phyloP scores from a whole-genome alignment of 2,797 vertebrate species.

The Epinephelus malabaricus region DNA sequence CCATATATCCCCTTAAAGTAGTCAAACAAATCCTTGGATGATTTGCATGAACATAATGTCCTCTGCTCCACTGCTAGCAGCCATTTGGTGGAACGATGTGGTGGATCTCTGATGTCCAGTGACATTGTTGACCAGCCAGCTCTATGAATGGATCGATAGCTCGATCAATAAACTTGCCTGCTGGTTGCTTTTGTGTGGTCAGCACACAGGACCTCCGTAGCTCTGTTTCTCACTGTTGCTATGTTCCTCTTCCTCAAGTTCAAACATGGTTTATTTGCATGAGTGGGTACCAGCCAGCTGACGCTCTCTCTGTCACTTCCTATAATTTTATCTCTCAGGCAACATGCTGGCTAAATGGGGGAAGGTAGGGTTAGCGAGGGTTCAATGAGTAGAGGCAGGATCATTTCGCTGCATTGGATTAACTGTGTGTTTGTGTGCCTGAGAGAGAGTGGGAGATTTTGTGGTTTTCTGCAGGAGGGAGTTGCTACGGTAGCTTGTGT shows the following conservation, averaged over 20 bases:
- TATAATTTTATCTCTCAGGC: constrained; percentile 28
- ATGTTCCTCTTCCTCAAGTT: constrained; percentile 38
- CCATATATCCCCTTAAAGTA: neutral
- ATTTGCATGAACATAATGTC: neutral
- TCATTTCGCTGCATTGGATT: constrained; percentile 63
- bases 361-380: constrained; percentile 53
- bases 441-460: constrained; percentile 2
- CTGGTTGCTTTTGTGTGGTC: constrained; percentile 45
- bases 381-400: constrained; percentile 63
- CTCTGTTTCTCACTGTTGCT: constrained; percentile 11
- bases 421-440: constrained; percentile 43
- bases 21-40: neutral
- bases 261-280: constrained; percentile 44
- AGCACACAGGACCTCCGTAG: neutral
- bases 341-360: constrained; percentile 47
- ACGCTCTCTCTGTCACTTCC: constrained; percentile 11
- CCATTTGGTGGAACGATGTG: neutral
- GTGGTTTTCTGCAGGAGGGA: constrained; percentile 33
- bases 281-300: constrained; percentile 36
- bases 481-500: constrained; percentile 31
- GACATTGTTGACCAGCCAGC: constrained; percentile 42
- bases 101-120: constrained; percentile 35
- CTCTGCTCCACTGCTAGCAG: neutral
- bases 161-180: constrained; percentile 56
- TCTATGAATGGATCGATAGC: constrained; percentile 61